These are phyloP conservation scores for Neria commutata DNA, from an alignment of 2,888 invertebrate species.

Conservation along the genomic window DNA sequence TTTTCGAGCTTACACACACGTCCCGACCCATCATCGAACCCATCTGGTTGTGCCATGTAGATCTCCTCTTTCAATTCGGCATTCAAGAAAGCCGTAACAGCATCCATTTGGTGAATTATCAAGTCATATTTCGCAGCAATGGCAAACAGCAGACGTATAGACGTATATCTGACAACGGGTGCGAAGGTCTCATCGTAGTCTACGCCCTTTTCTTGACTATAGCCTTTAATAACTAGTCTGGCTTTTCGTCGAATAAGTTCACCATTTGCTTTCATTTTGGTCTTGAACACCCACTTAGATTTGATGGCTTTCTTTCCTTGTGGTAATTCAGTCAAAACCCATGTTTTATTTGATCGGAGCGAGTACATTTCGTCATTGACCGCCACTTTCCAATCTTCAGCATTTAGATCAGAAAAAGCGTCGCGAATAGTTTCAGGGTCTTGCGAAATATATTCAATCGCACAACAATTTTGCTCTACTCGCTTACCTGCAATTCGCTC, in stretches of 20 bases:
- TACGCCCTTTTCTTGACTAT: conserved; percentile 23
- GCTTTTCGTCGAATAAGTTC: conserved; percentile 23
- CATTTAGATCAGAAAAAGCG: background rate
- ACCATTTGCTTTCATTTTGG: conserved; percentile 19
- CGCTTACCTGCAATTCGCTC: background rate
- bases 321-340: background rate
- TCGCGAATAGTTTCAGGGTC: background rate
- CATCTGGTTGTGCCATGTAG: conserved; percentile 31
- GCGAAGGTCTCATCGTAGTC: conserved; percentile 24
- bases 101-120: conserved; percentile 28
- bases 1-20: conserved; percentile 23
- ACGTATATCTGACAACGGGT: conserved; percentile 18
- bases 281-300: conserved; percentile 28
- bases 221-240: conserved; percentile 26
- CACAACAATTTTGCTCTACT: background rate
- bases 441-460: background rate
- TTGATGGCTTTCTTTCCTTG: conserved; percentile 20
- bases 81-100: conserved; percentile 29
- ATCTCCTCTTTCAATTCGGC: conserved; percentile 23
- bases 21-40: conserved; percentile 28
- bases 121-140: conserved; percentile 27
- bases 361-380: background rate
- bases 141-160: conserved; percentile 24
- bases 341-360: background rate
- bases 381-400: background rate